Conservation (phyloP, 2,888 invertebrate genomes). For the Clostera curtula region DNA sequence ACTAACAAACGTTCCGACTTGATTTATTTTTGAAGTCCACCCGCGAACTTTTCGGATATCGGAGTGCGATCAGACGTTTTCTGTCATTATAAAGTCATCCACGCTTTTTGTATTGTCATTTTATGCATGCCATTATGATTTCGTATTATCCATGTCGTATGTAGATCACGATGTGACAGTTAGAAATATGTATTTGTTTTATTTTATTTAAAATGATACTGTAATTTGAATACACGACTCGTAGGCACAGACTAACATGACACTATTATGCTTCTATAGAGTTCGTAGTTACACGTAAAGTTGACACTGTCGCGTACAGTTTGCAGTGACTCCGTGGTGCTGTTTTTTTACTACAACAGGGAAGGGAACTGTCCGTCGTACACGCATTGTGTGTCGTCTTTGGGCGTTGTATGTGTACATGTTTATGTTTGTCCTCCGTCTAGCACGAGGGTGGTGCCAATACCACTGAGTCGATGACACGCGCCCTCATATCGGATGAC, state of each 20-base stretch:
- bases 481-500: constrained; percentile 95
- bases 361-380: constrained; percentile 32
- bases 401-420: constrained; percentile 63
- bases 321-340: constrained; percentile 55
- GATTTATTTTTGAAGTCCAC: constrained; percentile 75
- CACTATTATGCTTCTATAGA: constrained; percentile 40
- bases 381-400: constrained; percentile 43
- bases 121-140: constrained; percentile 65
- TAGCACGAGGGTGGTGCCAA: constrained; percentile 94
- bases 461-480: constrained; percentile 96
- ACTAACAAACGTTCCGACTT: constrained; percentile 55
- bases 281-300: constrained; percentile 39
- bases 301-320: constrained; percentile 33
- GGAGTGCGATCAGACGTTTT: constrained; percentile 21
- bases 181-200: constrained; percentile 33
- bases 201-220: constrained; percentile 41
- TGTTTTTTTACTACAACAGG: constrained; percentile 74
- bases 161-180: constrained; percentile 34
- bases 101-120: constrained; percentile 46
- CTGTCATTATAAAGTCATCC: constrained; percentile 25
- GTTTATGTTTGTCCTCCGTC: constrained; percentile 77
- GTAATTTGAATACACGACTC: constrained; percentile 50
- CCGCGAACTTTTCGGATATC: constrained; percentile 26
- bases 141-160: constrained; percentile 47
- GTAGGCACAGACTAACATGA: constrained; percentile 60